Percentiles rank a stretch among this genome's conserved stretches.
Evolutionary conservation across 2,888 invertebrate genomes (phyloP).

Genomic region (Pollenia griseotomentosa): DNA sequence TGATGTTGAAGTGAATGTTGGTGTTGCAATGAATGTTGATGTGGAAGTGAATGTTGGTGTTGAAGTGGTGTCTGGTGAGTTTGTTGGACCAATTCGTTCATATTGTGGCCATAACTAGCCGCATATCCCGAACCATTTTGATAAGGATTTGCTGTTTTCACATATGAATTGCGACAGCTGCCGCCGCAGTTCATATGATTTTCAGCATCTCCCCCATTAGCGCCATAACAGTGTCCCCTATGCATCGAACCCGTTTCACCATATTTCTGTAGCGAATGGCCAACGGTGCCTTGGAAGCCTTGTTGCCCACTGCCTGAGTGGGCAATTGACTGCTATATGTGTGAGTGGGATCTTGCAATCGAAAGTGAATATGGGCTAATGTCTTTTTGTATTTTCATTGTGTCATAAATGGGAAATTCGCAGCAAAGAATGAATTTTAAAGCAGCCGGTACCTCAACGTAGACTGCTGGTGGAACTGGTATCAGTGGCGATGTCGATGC

Average conservation of each 20-base stretch:
- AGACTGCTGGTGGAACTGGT: constrained; percentile 94
- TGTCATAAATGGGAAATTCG: constrained; percentile 94
- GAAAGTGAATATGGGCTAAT: constrained; percentile 83
- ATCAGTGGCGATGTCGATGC: constrained; percentile 94
- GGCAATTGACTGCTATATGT: constrained; percentile 84
- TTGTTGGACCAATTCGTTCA: constrained; percentile 67
- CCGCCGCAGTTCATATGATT: constrained; percentile 81
- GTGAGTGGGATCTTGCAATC: constrained; percentile 83
- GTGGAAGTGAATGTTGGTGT: constrained; percentile 42
- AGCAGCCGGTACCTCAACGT: constrained; percentile 93
- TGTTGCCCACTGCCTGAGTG: constrained; percentile 81
- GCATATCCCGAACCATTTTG: constrained; percentile 82
- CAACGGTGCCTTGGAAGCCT: constrained; percentile 76
- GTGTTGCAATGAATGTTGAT: constrained; percentile 40
- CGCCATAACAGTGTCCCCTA: constrained; percentile 81
- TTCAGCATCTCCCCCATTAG: constrained; percentile 81
- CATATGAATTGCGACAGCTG: constrained; percentile 81
- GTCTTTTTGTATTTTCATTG: constrained; percentile 86
- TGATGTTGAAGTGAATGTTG: constrained; percentile 45
- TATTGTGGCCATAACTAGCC: constrained; percentile 66
- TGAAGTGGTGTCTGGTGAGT: constrained; percentile 31
- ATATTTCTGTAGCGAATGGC: constrained; percentile 77
- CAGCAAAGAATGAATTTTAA: constrained; percentile 94
- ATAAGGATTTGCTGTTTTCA: constrained; percentile 82
- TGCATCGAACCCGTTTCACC: constrained; percentile 73